Percentiles rank a stretch among this genome's conserved stretches.
phyloP scores from a whole-genome alignment of 2,797 vertebrate species.

The Danionella dracula region DNA sequence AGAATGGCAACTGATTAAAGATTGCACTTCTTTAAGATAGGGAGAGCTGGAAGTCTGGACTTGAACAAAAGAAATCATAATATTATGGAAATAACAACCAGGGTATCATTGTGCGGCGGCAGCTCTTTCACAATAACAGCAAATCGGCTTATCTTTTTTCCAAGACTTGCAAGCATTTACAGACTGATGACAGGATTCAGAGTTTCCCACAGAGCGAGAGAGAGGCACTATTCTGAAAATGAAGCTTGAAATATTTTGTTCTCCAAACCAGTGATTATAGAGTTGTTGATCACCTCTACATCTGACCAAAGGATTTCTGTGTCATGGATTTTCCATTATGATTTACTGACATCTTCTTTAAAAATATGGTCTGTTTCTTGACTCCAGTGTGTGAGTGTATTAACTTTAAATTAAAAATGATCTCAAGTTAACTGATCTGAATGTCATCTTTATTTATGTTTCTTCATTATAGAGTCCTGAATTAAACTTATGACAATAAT shows the following conservation, averaged over 20 bases:
- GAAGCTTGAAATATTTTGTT: slow-evolving; percentile 6
- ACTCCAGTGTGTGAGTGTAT: too few species aligned
- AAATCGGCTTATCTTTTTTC: slow-evolving; percentile 18
- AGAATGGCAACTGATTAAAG: slow-evolving; percentile 7
- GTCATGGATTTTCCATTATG: slow-evolving; percentile 3
- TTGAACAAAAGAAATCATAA: slow-evolving; percentile 30
- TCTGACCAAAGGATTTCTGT: slow-evolving; percentile 15
- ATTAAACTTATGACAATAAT: too few species aligned
- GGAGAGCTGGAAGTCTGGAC: slow-evolving; percentile 1
- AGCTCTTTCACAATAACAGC: not conserved
- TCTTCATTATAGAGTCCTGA: too few species aligned
- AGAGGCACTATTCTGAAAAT: not conserved
- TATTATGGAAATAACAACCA: slow-evolving; percentile 23
- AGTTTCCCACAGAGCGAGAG: not conserved
- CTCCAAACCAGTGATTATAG: slow-evolving; percentile 10
- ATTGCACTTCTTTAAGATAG: slow-evolving; percentile 10
- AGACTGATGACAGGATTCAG: not conserved
- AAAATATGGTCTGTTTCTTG: too few species aligned
- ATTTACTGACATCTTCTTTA: too few species aligned
- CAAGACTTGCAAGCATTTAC: not conserved
- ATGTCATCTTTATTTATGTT: too few species aligned
- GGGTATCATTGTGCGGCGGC: slow-evolving; percentile 25
- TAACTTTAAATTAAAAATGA: too few species aligned
- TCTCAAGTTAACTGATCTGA: too few species aligned
- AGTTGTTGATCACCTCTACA: slow-evolving; percentile 4